Evolutionary conservation across 2,888 invertebrate species (phyloP).

Genomic region (Dromius quadrimaculatus): DNA sequence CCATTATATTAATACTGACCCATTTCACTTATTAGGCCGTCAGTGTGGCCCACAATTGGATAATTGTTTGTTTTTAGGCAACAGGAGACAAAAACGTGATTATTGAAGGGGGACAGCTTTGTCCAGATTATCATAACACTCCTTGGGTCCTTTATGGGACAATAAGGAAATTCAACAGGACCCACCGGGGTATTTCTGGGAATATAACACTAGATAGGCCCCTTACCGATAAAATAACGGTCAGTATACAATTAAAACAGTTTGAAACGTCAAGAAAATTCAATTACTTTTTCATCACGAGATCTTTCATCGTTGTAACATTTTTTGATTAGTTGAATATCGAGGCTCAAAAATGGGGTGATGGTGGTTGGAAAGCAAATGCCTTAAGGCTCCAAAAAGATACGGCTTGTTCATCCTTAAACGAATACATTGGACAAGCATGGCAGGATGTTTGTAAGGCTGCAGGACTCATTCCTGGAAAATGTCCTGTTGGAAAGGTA

Average conservation of each 20-base stretch:
- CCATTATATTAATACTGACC: no score
- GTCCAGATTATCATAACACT: background rate
- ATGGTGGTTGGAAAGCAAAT: slow-evolving; percentile 19
- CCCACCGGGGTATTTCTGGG: background rate
- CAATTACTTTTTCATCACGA: no score
- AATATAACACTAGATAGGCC: background rate
- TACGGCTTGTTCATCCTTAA: background rate
- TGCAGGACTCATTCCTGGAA: slow-evolving; percentile 2
- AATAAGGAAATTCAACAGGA: slow-evolving; percentile 8
- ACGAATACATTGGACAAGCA: slow-evolving; percentile 8
- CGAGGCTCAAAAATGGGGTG: slow-evolving; percentile 13
- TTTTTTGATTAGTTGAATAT: slow-evolving; percentile 2
- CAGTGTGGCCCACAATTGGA: no score
- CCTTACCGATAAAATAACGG: background rate
- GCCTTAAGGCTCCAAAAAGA: slow-evolving; percentile 3
- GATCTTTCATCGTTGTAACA: no score
- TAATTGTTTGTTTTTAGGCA: background rate
- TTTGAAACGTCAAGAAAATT: no score
- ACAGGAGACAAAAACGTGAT: background rate
- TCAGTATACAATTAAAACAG: no score
- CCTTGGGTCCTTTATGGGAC: slow-evolving; percentile 7
- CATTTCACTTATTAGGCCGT: background rate
- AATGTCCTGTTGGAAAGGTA: slow-evolving; percentile 11
- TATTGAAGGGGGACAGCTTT: background rate
- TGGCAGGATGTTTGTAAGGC: slow-evolving; percentile 9